Percentiles rank a stretch among this genome's conserved stretches.
phyloP scores from a whole-genome alignment of 1,140 invertebrate species.

The Brachionus koreanus region DNA sequence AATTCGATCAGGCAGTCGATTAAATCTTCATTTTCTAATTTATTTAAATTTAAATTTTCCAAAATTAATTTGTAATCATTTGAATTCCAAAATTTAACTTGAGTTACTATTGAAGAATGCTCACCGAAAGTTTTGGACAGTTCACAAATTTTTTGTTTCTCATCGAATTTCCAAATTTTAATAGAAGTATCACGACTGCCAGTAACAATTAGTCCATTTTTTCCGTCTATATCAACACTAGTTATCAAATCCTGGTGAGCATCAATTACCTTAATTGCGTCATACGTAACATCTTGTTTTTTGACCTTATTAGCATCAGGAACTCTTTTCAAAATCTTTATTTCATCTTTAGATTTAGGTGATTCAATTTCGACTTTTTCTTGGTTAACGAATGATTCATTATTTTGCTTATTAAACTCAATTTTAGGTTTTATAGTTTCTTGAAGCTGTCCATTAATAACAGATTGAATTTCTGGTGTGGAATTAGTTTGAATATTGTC shows the following conservation, averaged over 20 bases:
- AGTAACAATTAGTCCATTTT: background rate
- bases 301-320: background rate
- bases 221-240: background rate
- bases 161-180: background rate
- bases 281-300: background rate
- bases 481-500: background rate
- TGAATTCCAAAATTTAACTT: background rate
- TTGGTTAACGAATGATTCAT: background rate
- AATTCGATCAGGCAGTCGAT: background rate
- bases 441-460: background rate
- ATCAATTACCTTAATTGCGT: background rate
- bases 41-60: conserved; percentile 20
- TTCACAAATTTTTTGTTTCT: background rate
- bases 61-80: background rate
- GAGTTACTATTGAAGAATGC: background rate
- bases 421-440: background rate
- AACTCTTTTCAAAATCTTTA: background rate
- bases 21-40: background rate
- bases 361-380: background rate
- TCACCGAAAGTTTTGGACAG: background rate
- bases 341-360: background rate
- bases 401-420: background rate
- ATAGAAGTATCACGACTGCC: conserved; percentile 21
- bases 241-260: conserved; percentile 27
- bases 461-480: background rate